A percentile compares a stretch with the other conserved stretches of the same genome.
phyloP scores from a whole-genome alignment of 2,113 vertebrate genomes.

The Casuarius casuarius region DNA sequence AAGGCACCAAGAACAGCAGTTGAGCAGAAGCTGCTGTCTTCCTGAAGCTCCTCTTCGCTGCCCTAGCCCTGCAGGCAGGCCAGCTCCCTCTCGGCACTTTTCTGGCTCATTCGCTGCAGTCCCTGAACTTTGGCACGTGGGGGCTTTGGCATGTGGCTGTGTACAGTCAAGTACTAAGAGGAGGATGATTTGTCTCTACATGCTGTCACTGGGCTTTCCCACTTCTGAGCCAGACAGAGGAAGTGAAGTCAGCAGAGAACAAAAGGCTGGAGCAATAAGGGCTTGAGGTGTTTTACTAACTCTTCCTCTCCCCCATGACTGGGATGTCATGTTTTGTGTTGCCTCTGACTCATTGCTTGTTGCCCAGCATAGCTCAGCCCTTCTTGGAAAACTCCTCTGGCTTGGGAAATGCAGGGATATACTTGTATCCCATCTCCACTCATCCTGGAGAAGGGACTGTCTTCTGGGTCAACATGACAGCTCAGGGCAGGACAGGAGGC shows the following conservation, averaged over 20 bases:
- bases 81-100: background rate
- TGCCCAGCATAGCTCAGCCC: background rate
- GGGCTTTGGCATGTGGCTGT: background rate
- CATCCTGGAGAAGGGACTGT: background rate
- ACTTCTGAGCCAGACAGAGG: background rate
- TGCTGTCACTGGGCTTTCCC: conserved; percentile 46
- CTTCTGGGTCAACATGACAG: background rate
- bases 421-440: background rate
- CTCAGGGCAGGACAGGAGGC: background rate
- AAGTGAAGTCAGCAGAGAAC: conserved; percentile 55
- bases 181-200: background rate
- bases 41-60: background rate
- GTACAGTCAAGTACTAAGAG: background rate
- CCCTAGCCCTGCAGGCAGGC: background rate
- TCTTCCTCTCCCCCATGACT: background rate
- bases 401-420: background rate
- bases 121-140: background rate
- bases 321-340: conserved; percentile 13
- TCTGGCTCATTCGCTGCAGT: fast-evolving
- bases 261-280: conserved; percentile 28
- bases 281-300: background rate
- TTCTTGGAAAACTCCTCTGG: conserved; percentile 5
- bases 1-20: background rate
- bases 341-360: conserved; percentile 19
- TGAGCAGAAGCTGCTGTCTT: background rate